Percentiles rank a stretch among this genome's conserved stretches.
Evolutionary conservation across 2,113 vertebrate genomes (phyloP).

Genomic region (Ictidomys tridecemlineatus): DNA sequence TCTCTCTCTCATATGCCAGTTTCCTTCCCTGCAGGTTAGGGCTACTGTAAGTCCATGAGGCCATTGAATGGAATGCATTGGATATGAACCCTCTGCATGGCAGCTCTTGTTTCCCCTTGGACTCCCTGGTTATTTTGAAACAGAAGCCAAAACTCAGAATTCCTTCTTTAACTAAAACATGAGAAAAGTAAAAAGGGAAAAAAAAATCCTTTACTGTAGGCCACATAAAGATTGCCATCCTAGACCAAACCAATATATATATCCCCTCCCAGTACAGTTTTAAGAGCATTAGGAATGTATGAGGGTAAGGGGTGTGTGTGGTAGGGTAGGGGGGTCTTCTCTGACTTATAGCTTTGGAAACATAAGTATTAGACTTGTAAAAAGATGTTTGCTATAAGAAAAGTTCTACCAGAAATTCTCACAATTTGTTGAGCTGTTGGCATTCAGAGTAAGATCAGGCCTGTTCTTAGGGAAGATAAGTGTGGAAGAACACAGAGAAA

Average conservation of each 20-base stretch:
- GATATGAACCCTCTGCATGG: no score
- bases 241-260: background rate
- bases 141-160: background rate
- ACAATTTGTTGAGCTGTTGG: background rate
- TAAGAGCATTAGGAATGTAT: background rate
- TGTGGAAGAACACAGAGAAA: background rate
- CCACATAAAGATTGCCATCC: background rate
- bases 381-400: background rate
- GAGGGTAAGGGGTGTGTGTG: background rate
- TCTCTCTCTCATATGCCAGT: background rate
- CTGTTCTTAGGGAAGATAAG: background rate
- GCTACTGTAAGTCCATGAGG: rapidly evolving
- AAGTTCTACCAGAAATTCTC: background rate
- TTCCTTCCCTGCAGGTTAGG: background rate
- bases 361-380: background rate
- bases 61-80: background rate
- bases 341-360: background rate
- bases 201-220: background rate
- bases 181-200: background rate
- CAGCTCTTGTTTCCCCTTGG: background rate
- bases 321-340: background rate
- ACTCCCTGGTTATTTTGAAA: constrained; percentile 35
- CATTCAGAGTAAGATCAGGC: background rate
- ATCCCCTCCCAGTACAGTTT: background rate
- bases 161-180: background rate